phyloP scores from a whole-genome alignment of 2,888 invertebrate genomes.

The Drosophila setosimentum region DNA sequence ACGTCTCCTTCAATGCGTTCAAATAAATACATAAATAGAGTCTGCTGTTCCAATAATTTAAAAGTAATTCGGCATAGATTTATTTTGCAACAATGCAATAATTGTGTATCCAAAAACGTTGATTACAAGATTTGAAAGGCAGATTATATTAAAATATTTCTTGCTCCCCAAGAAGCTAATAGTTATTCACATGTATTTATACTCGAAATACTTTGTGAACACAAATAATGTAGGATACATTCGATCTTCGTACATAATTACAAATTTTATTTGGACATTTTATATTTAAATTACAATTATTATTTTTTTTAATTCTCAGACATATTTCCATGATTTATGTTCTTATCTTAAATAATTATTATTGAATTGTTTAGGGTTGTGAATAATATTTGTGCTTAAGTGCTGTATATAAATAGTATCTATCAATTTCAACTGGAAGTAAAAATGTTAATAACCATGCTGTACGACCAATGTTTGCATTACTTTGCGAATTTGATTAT shows the following conservation, averaged over 20 bases:
- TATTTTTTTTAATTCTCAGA: background rate
- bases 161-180: background rate
- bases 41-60: background rate
- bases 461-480: conserved; percentile 93
- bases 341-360: background rate
- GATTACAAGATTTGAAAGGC: background rate
- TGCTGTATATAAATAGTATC: background rate
- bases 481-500: conserved; percentile 91
- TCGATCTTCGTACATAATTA: background rate
- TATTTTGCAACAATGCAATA: background rate
- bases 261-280: background rate
- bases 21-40: background rate
- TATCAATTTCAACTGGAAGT: background rate
- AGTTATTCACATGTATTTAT: background rate
- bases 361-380: background rate
- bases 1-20: background rate
- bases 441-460: conserved; percentile 88
- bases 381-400: background rate
- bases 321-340: background rate
- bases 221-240: background rate
- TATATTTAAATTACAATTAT: background rate
- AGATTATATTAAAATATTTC: background rate
- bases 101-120: background rate
- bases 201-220: background rate
- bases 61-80: background rate